Conservation (phyloP, 2,797 vertebrate species). For the Artibeus lituratus region DNA sequence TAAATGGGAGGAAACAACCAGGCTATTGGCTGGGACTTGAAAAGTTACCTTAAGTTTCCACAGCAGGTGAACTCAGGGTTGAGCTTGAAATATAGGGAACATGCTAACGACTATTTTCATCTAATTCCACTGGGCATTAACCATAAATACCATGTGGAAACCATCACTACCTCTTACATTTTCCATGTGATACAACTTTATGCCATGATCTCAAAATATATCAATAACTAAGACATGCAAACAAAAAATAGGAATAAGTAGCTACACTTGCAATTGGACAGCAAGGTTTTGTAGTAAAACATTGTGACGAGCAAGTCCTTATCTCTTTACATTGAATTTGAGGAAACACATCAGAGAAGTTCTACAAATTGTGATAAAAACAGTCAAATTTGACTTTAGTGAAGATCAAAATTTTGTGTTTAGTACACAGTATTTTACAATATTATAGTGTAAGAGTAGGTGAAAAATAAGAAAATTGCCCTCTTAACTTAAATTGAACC, state of each 20-base stretch:
- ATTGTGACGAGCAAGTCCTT: neutral
- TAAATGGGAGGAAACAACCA: neutral
- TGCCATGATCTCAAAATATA: neutral
- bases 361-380: constrained; percentile 4
- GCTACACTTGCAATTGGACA: neutral
- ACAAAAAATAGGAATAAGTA: neutral
- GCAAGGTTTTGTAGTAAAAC: neutral
- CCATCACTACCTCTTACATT: neutral
- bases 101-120: neutral
- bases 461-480: neutral
- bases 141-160: neutral
- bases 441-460: neutral
- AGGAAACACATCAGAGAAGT: neutral
- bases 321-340: neutral
- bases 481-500: neutral
- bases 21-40: neutral
- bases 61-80: neutral
- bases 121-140: neutral
- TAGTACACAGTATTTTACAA: neutral
- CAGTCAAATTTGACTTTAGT: neutral
- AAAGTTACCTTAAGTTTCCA: neutral
- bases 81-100: neutral
- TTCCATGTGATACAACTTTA: neutral
- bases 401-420: neutral
- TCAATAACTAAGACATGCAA: neutral